Evolutionary conservation across 2,113 vertebrate species (phyloP), one percentile per base, ranked within the genome.

Genomic region (Cryptotis parvus): DNA sequence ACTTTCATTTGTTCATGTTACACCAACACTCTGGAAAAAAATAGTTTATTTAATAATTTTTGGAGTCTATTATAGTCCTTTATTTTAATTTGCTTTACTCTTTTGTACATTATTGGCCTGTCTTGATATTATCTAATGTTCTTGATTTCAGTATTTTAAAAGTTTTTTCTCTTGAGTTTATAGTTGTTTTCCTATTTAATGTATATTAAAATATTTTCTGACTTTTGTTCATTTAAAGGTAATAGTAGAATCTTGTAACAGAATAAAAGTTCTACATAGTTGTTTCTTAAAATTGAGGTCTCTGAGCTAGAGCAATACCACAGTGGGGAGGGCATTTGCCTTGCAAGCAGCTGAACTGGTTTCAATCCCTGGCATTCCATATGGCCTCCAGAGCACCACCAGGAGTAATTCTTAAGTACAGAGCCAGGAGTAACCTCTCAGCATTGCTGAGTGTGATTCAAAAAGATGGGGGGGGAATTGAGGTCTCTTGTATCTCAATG

Each of bases 1-100:
- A 72, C 93, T 92, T 91, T 96, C 10, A 85, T 86, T 92, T 95
- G 66, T 41, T 91, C 58, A 58, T 77, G 22, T 89, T 94, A 82
- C 37, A 79, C 14, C 82, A 37, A 74, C 1, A 86, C 10, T 68
- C 79, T 78, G 29, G 75, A 82, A 93, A 96, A 94, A 15, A 58
- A 82, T 35, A 52, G 33, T 77, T 90, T 84, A 79, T 70, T 65
- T 88, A 43, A 22, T 90, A 61, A 84, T 26, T 31, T 26, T n/a
- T 7, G 52, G 49, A n/a, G n/a, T 52, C 16, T 91, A 80, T 58
- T 91, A 78, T 6, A 83, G 26, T 27, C 27, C 52, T 87, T 66
- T 61, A 49, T 81, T 94, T 94, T 88, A 27, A 73, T 80, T 86
- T 94, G n/a, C 2, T 86, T 14, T 90, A 20, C 66, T 92, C 92